phyloP scores from a whole-genome alignment of 2,797 vertebrate species.

The Emys orbicularis region DNA sequence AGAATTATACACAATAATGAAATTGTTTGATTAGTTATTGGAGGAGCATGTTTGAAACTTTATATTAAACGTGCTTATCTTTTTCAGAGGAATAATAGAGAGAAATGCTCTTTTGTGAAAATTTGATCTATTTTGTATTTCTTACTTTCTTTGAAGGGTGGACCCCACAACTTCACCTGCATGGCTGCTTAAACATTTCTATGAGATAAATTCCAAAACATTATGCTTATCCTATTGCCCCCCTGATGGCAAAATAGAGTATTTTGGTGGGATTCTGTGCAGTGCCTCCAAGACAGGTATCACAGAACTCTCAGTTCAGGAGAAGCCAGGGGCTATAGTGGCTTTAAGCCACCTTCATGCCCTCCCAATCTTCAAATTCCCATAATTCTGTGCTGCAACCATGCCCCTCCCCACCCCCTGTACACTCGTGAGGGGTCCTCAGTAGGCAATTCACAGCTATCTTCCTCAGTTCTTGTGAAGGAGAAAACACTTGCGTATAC shows the following conservation, averaged over 20 bases:
- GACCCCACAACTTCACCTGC: neutral
- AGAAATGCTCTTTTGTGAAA: neutral
- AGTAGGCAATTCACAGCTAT: neutral
- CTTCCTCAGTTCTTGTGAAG: neutral
- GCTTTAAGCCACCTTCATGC: neutral
- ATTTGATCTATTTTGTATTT: neutral
- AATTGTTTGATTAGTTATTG: neutral
- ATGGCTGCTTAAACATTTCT: neutral
- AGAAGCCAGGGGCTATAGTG: neutral
- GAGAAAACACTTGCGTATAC: neutral
- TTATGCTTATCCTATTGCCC: neutral
- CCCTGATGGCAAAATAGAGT: neutral
- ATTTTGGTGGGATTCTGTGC: neutral
- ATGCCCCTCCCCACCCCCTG: neutral
- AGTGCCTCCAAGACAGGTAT: neutral
- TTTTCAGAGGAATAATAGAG: neutral
- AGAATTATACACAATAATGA: neutral
- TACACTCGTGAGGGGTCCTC: neutral
- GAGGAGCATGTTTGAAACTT: neutral
- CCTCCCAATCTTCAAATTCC: neutral
- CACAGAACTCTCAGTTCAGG: neutral
- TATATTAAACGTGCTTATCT: neutral
- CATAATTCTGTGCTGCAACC: accelerated
- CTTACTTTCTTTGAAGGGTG: neutral
- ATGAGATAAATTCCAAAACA: neutral